These are phyloP conservation scores for Polyodon spathula DNA, from an alignment of 2,113 vertebrate species.

Conservation along the genomic window DNA sequence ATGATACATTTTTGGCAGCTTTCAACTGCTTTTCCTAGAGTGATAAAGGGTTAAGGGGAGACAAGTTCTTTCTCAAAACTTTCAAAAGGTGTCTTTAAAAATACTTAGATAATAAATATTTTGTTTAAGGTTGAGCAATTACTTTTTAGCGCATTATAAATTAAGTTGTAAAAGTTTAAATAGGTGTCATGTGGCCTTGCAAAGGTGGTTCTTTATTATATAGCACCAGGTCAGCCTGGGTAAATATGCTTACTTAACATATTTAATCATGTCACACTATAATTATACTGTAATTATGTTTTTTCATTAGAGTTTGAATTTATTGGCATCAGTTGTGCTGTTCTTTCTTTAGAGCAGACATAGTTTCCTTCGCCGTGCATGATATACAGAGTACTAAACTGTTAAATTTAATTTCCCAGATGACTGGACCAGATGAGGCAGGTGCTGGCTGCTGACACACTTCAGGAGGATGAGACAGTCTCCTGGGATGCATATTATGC, in stretches of 20 bases:
- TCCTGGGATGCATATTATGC: too few species aligned
- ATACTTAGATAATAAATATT: not conserved
- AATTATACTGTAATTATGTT: not conserved
- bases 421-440: too few species aligned
- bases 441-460: too few species aligned
- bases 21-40: not conserved
- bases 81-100: not conserved
- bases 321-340: too few species aligned
- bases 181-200: not conserved
- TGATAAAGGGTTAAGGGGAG: not conserved
- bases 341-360: too few species aligned
- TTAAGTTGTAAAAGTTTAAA: not conserved
- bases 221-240: not conserved
- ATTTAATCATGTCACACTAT: not conserved
- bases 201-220: not conserved
- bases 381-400: too few species aligned
- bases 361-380: too few species aligned
- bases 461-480: too few species aligned
- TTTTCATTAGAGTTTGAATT: too few species aligned
- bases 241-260: not conserved
- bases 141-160: not conserved
- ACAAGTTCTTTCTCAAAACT: not conserved
- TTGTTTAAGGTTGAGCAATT: not conserved
- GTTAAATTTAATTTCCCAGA: too few species aligned
- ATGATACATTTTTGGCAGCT: too few species aligned